Evolutionary conservation across 2,888 invertebrate species (phyloP).

Genomic region (Luperina testacea): DNA sequence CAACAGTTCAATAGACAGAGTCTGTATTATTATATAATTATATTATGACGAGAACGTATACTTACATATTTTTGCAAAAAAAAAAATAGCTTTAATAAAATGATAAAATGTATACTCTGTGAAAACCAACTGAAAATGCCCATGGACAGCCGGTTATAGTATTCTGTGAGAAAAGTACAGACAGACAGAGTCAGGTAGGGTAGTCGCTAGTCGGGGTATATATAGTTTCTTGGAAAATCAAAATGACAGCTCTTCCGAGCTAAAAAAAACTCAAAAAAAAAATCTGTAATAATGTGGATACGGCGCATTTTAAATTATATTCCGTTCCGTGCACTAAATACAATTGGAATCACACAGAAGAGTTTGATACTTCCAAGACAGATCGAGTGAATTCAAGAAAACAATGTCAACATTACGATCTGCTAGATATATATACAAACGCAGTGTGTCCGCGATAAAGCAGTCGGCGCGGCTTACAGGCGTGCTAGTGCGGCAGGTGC

Average conservation of each 20-base stretch:
- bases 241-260: constrained; percentile 37
- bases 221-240: constrained; percentile 16
- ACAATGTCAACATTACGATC: constrained; percentile 61
- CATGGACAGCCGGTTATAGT: too few relatives aligned
- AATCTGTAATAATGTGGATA: constrained; percentile 60
- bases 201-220: too few relatives aligned
- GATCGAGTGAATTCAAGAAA: constrained; percentile 33
- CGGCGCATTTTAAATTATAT: constrained; percentile 36
- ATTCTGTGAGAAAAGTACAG: too few relatives aligned
- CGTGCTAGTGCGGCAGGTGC: constrained; percentile 62
- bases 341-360: constrained; percentile 28
- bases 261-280: constrained; percentile 42
- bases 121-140: too few relatives aligned
- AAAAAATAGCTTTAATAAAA: too few relatives aligned
- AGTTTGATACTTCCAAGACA: constrained; percentile 37
- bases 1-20: not conserved
- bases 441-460: constrained; percentile 60
- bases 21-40: not conserved
- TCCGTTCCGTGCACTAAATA: constrained; percentile 30
- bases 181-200: too few relatives aligned
- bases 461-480: constrained; percentile 69
- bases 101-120: too few relatives aligned
- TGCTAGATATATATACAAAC: constrained; percentile 52
- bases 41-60: not conserved
- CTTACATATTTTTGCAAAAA: too few relatives aligned